phyloP scores from a whole-genome alignment of 2,797 vertebrate genomes.

The Tangara arthus region DNA sequence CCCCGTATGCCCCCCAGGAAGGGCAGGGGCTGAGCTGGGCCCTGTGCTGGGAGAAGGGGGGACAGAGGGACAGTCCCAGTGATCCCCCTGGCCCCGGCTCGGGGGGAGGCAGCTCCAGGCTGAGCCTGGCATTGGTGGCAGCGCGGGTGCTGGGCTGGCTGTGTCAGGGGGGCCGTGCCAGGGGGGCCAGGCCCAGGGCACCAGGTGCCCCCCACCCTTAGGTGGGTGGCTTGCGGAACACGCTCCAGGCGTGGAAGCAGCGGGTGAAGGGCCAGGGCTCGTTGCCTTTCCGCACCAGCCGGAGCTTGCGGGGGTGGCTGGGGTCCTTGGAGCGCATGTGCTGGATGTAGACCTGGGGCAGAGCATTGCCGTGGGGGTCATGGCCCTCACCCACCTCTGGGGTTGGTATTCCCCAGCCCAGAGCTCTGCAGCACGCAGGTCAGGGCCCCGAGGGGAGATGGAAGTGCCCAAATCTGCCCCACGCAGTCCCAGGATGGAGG shows the following conservation, averaged over 20 bases:
- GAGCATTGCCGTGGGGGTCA: accelerated
- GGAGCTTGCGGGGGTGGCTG: slow-evolving; percentile 84
- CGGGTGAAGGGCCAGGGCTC: slow-evolving; percentile 92
- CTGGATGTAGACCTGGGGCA: slow-evolving; percentile 95
- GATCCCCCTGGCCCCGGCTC: neutral
- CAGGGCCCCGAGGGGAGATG: accelerated
- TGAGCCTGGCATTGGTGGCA: neutral
- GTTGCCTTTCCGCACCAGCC: slow-evolving; percentile 95
- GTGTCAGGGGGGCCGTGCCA: accelerated
- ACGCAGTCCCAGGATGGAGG: neutral
- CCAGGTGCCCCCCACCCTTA: slow-evolving; percentile 27
- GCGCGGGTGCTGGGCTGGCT: accelerated
- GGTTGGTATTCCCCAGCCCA: neutral
- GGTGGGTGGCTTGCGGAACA: slow-evolving; percentile 84
- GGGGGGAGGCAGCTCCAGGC: neutral
- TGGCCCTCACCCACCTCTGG: accelerated
- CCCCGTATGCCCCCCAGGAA: accelerated
- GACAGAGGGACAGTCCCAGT: neutral
- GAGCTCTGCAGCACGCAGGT: neutral
- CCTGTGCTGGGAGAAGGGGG: accelerated
- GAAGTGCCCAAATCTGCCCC: neutral
- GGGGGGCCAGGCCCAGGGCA: accelerated
- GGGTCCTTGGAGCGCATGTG: slow-evolving; percentile 92
- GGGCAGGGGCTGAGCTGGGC: neutral
- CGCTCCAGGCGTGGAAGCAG: slow-evolving; percentile 96